Evolutionary conservation across 2,113 vertebrate genomes (phyloP), one percentile per base, ranked within the genome.

Genomic region (Petaurus breviceps): DNA sequence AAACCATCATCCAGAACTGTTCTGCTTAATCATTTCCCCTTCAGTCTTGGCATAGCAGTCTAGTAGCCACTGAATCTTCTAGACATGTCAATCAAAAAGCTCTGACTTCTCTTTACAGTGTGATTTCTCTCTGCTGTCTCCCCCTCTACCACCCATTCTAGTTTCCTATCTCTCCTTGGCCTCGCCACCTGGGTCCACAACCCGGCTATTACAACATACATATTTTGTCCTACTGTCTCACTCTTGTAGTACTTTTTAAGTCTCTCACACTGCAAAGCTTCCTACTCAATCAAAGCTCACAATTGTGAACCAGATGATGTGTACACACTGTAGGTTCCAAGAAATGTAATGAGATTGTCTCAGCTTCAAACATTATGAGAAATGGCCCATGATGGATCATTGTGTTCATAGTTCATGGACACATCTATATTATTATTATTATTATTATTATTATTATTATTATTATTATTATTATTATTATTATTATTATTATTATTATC

Each of bases 401-500:
- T 77, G 31, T n/a, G 31, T 77, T 11, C 61, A n/a, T 77, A 19
- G 14, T 77, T 19, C 61, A 77, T 37, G 37, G 31, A 77, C 16
- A n/a, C 4, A 77, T 77, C 31, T n/a, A n/a, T 77, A 77, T n/a
- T 77, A 77, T n/a, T 19, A n/a, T 92, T 92, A n/a, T 92, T 92
- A n/a, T n/a, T 19, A n/a, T 92, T 92, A n/a, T 92, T 92, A n/a
- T 90, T n/a, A n/a, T n/a, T n/a, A n/a, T n/a, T n/a, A n/a, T n/a
- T 77, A 77, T n/a, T 77, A 77, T n/a, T 19, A n/a, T 92, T 92
- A n/a, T 92, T 92, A n/a, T n/a, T 77, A 77, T n/a, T 77, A 77
- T n/a, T 19, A n/a, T 92, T 92, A n/a, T 92, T 92, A n/a, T n/a
- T 19, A n/a, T 92, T 92, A n/a, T 92, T 92, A n/a, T 90, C 9